These are phyloP conservation scores for Cyphomyrmex costatus DNA, from an alignment of 1,140 invertebrate species.

Conservation along the genomic window DNA sequence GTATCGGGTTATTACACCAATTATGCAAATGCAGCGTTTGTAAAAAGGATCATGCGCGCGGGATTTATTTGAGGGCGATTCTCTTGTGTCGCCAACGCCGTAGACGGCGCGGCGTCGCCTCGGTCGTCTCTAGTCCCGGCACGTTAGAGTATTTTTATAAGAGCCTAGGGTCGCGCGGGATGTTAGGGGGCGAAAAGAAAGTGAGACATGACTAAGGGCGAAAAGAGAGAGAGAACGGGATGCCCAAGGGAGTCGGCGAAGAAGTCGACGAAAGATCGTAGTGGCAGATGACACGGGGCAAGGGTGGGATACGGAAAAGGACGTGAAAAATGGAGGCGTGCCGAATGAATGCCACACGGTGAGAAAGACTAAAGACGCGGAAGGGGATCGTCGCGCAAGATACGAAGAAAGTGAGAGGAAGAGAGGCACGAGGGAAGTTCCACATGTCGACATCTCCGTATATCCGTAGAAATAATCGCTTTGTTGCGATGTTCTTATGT, in stretches of 20 bases:
- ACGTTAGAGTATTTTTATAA: slow-evolving; percentile 78
- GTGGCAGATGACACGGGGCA: slow-evolving; percentile 32
- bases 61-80: slow-evolving; percentile 77
- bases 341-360: slow-evolving; percentile 32
- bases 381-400: neutral
- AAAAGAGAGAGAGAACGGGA: slow-evolving; percentile 38
- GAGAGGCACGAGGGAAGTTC: neutral
- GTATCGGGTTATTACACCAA: slow-evolving; percentile 79
- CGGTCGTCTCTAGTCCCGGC: slow-evolving; percentile 72
- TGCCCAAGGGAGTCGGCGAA: slow-evolving; percentile 23
- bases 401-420: neutral
- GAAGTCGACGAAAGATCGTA: slow-evolving; percentile 36
- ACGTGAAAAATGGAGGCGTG: slow-evolving; percentile 67
- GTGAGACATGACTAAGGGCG: slow-evolving; percentile 30
- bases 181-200: slow-evolving; percentile 53
- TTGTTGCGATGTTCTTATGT: slow-evolving; percentile 38
- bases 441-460: slow-evolving; percentile 30
- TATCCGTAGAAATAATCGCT: slow-evolving; percentile 67
- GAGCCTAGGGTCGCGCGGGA: slow-evolving; percentile 30
- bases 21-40: slow-evolving; percentile 77
- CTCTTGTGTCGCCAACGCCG: slow-evolving; percentile 22
- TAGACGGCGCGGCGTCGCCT: slow-evolving; percentile 65
- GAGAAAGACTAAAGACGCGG: slow-evolving; percentile 45
- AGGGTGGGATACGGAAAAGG: slow-evolving; percentile 32
- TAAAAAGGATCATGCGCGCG: slow-evolving; percentile 77